A percentile compares a stretch with the other conserved stretches of the same genome.
phyloP scores from a whole-genome alignment of 2,888 invertebrate species.

The Heliconius hortense region DNA sequence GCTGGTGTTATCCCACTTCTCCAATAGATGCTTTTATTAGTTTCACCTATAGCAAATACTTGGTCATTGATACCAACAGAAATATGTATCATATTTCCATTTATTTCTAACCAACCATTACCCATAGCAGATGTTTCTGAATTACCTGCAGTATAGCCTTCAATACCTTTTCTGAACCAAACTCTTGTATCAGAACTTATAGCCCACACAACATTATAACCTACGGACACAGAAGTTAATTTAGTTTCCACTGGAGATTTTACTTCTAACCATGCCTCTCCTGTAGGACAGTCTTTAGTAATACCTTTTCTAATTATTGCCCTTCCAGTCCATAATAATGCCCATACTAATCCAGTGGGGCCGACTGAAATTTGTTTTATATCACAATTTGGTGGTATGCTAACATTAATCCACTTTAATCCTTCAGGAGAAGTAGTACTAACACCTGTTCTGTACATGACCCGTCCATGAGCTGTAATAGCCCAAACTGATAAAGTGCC shows the following conservation, averaged over 20 bases:
- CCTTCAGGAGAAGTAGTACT: conserved; percentile 93
- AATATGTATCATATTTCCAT: conserved; percentile 90
- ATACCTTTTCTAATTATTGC: conserved; percentile 91
- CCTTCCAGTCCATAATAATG: conserved; percentile 90
- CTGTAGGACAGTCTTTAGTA: conserved; percentile 88
- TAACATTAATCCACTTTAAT: conserved; percentile 90
- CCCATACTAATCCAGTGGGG: conserved; percentile 93
- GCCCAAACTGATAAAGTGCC: conserved; percentile 95
- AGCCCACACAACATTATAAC: conserved; percentile 89
- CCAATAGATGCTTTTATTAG: conserved; percentile 91
- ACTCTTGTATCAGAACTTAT: conserved; percentile 91
- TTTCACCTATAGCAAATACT: conserved; percentile 92
- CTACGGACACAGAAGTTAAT: conserved; percentile 90
- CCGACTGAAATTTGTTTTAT: conserved; percentile 93
- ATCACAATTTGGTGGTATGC: conserved; percentile 89
- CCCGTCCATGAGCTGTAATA: conserved; percentile 94
- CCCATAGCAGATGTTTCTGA: conserved; percentile 90
- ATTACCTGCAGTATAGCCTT: conserved; percentile 86
- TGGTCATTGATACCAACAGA: conserved; percentile 95
- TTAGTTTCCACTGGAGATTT: conserved; percentile 87
- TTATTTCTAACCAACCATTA: conserved; percentile 94
- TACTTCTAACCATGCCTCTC: conserved; percentile 90
- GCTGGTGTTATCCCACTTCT: conserved; percentile 88
- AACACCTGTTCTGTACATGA: conserved; percentile 93
- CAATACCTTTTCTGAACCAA: conserved; percentile 91